These are phyloP conservation scores for Brachylomia viminalis DNA, from an alignment of 2,888 invertebrate genomes.

Conservation along the genomic window DNA sequence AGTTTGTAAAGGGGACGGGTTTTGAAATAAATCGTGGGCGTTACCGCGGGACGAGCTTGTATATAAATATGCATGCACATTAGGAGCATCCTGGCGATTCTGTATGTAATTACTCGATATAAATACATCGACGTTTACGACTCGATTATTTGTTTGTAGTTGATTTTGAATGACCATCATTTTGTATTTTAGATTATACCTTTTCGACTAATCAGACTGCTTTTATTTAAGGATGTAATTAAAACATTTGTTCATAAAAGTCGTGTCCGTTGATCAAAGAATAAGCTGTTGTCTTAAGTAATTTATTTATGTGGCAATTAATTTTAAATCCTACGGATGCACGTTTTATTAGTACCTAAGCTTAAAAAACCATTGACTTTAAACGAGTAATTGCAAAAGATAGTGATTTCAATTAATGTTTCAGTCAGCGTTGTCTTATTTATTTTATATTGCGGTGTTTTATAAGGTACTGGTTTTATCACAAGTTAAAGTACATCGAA, in stretches of 20 bases:
- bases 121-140: slow-evolving; percentile 32
- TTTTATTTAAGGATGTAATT: slow-evolving; percentile 28
- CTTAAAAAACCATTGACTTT: slow-evolving; percentile 17
- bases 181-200: background rate
- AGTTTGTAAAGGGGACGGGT: slow-evolving; percentile 40
- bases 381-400: slow-evolving; percentile 16
- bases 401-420: slow-evolving; percentile 18
- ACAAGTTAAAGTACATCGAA: background rate
- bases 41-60: slow-evolving; percentile 36
- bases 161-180: background rate
- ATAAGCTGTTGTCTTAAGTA: slow-evolving; percentile 8
- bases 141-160: slow-evolving; percentile 35
- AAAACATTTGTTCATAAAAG: slow-evolving; percentile 16
- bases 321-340: slow-evolving; percentile 2
- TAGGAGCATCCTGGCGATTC: slow-evolving; percentile 51
- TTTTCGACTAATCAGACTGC: background rate
- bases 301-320: slow-evolving; percentile 16
- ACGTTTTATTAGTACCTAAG: slow-evolving; percentile 21
- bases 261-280: background rate
- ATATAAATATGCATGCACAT: slow-evolving; percentile 63
- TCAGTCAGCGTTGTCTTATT: slow-evolving; percentile 3
- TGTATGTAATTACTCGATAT: slow-evolving; percentile 49
- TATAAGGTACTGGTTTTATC: background rate
- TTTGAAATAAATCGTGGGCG: slow-evolving; percentile 58
- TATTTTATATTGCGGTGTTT: background rate